A percentile compares a stretch with the other conserved stretches of the same genome.
These are phyloP conservation scores for Cryptotermes secundus DNA, from an alignment of 1,140 invertebrate species.

Conservation along the genomic window DNA sequence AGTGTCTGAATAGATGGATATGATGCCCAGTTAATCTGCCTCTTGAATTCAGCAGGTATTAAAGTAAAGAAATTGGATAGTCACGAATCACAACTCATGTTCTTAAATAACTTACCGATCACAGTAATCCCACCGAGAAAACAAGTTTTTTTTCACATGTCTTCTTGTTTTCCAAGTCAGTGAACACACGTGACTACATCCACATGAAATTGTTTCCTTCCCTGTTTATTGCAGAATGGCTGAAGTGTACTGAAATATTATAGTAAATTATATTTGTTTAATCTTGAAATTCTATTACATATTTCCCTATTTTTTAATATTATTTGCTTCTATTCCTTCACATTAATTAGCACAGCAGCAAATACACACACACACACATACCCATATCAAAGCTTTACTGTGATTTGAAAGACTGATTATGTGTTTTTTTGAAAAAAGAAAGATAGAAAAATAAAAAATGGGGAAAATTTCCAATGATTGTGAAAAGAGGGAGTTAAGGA, in stretches of 20 bases:
- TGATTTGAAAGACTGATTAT: slow-evolving; percentile 40
- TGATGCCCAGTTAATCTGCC: too few relatives aligned
- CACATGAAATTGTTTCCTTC: slow-evolving; percentile 30
- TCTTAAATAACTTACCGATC: background rate
- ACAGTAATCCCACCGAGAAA: background rate
- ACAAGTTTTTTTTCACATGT: background rate
- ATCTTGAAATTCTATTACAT: slow-evolving; percentile 10
- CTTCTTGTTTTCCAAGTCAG: background rate
- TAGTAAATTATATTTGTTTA: background rate
- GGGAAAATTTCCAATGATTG: slow-evolving; percentile 29
- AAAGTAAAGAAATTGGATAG: background rate
- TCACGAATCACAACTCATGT: background rate
- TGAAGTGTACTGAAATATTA: background rate
- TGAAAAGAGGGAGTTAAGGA: slow-evolving; percentile 26
- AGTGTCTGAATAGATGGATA: too few relatives aligned
- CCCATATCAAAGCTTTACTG: slow-evolving; percentile 40
- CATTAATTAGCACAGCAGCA: slow-evolving; percentile 30
- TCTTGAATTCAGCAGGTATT: too few relatives aligned
- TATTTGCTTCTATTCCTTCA: background rate
- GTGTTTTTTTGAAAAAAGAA: slow-evolving; percentile 36
- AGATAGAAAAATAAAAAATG: slow-evolving; percentile 23
- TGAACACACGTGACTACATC: background rate
- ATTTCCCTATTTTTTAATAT: slow-evolving; percentile 20
- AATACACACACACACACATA: slow-evolving; percentile 36
- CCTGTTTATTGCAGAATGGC: slow-evolving; percentile 27